Percentiles rank a stretch among this genome's conserved stretches.
phyloP scores from a whole-genome alignment of 2,113 vertebrate species.

The Antechinus flavipes region DNA sequence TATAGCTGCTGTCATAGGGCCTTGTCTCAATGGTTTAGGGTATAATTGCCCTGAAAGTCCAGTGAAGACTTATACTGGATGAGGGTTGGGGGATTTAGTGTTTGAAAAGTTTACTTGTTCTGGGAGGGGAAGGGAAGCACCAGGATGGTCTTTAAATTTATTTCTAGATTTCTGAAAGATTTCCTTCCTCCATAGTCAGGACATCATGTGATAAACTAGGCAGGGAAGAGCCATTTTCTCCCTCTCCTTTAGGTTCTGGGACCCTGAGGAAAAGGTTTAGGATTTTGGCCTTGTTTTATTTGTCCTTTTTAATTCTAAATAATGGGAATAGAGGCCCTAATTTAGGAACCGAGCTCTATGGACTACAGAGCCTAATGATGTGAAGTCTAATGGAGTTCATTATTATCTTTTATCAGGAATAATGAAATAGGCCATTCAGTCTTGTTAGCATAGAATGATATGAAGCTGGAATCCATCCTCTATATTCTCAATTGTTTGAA shows the following conservation, averaged over 20 bases:
- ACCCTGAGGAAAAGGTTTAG: neutral
- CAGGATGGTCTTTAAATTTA: neutral
- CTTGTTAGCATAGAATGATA: no score
- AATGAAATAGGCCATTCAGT: no score
- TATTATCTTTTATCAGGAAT: no score
- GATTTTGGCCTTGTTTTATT: neutral
- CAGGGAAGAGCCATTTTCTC: neutral
- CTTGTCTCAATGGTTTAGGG: neutral
- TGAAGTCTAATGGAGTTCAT: no score
- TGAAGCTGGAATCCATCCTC: no score
- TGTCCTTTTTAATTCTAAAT: neutral
- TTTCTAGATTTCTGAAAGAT: neutral
- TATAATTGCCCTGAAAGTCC: neutral
- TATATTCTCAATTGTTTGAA: no score
- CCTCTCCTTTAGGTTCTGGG: neutral
- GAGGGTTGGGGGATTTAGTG: no score
- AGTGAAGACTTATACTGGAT: neutral
- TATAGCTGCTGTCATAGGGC: neutral
- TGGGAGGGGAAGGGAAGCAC: neutral
- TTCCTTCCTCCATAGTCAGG: neutral
- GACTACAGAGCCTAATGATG: neutral
- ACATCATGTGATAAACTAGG: neutral
- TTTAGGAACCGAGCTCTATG: neutral
- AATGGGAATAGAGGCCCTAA: neutral
- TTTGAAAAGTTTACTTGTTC: no score